phyloP scores from a whole-genome alignment of 2,113 vertebrate species.

The Oxyura jamaicensis region DNA sequence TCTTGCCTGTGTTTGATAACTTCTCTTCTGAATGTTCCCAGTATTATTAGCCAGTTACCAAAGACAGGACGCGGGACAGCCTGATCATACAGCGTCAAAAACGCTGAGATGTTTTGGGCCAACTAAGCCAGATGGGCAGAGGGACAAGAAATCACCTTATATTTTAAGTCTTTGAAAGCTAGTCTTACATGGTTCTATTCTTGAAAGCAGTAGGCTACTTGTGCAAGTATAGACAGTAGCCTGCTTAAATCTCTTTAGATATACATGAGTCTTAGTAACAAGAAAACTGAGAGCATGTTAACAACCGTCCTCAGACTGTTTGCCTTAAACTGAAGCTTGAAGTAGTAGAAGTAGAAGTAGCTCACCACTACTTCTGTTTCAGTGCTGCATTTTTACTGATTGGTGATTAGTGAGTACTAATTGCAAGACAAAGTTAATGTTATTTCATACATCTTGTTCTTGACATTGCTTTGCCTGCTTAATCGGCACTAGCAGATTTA shows the following conservation, averaged over 20 bases:
- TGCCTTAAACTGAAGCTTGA: neutral
- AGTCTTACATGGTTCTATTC: neutral
- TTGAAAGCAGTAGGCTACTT: neutral
- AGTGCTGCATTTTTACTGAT: neutral
- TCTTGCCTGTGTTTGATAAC: neutral
- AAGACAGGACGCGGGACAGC: neutral
- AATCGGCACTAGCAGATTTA: neutral
- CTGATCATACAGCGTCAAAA: neutral
- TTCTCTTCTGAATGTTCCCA: neutral
- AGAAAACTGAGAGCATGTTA: neutral
- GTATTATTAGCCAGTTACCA: neutral
- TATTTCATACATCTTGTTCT: neutral
- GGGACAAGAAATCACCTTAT: neutral
- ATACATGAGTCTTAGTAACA: neutral
- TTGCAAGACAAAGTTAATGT: neutral
- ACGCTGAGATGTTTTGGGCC: neutral
- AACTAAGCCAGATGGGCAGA: neutral
- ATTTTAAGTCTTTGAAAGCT: neutral
- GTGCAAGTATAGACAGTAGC: neutral
- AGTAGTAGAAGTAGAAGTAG: too few species aligned
- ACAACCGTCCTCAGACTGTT: neutral
- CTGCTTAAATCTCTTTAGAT: neutral
- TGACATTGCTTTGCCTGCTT: neutral
- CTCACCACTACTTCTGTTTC: neutral
- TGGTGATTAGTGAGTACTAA: neutral